phyloP scores from a whole-genome alignment of 2,113 vertebrate species.

The Megaceryle torquata region DNA sequence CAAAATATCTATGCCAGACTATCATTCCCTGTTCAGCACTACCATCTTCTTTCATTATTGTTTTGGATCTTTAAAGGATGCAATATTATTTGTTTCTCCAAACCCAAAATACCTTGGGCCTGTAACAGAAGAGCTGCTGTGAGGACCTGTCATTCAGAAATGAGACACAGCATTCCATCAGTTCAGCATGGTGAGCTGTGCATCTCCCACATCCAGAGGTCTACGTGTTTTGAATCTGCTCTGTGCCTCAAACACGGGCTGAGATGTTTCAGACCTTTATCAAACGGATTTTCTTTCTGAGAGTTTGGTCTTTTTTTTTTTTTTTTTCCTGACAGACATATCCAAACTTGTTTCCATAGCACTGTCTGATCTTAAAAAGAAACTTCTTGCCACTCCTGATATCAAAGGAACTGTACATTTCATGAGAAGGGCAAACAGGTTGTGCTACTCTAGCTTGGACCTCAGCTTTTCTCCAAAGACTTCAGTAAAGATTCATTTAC shows the following conservation, averaged over 20 bases:
- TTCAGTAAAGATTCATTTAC: background rate
- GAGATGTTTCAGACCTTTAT: background rate
- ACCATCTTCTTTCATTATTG: background rate
- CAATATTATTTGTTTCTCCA: background rate
- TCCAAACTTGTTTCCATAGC: background rate
- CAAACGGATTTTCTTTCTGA: background rate
- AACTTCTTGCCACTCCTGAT: background rate
- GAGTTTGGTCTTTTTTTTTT: background rate
- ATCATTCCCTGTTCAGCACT: background rate
- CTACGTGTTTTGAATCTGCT: background rate
- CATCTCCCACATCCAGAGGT: background rate
- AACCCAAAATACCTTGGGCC: background rate
- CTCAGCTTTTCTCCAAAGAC: background rate
- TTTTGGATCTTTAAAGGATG: background rate
- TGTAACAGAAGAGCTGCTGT: rapidly evolving
- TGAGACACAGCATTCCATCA: background rate
- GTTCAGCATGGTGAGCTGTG: background rate
- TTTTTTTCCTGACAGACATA: background rate
- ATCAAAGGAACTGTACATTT: background rate
- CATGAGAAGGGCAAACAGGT: background rate
- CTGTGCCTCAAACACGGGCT: background rate
- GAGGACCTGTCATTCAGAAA: background rate
- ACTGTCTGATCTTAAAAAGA: background rate
- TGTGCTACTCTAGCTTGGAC: background rate
- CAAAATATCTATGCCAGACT: background rate